Evolutionary conservation across 2,797 vertebrate genomes (phyloP), one percentile per base, ranked within the genome.

Genomic region (Coranthus polyacanthus): DNA sequence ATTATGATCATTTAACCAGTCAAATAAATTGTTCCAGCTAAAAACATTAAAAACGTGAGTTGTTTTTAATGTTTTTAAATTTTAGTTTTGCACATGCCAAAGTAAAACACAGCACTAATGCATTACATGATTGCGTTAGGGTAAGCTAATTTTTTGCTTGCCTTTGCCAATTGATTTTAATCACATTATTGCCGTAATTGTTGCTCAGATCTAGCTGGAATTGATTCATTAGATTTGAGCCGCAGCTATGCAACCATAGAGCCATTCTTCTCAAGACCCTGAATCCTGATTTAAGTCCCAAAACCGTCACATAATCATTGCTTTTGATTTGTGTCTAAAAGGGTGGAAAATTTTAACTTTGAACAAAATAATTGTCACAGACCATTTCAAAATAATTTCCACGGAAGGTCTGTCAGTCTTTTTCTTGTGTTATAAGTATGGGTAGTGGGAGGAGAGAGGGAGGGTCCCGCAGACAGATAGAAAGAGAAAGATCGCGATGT

Each of bases 371-470:
- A 88, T 75, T 82, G 78, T 81, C 81, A 87, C 70, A 75, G 83
- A 75, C 82, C 87, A 89, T 92, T 92, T 91, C 84, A 92, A 86
- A 82, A 85, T 90, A 82, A 93, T 94, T 94, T 92, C 74, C 91
- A 91, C 78, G 64, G 74, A 86, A 51, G 47, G 82, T 89, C 89
- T 91, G 88, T 87, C 88, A 64, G 54, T 85, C 86, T 90, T 64
- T 88, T 78, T 85, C 78, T 76, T 68, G 59, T 67, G 47, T 67
- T 66, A 21, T 74, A 74, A 85, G 83, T 78, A 58, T 72, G 80
- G 45, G 51, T 72, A 54, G 85, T 87, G 86, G 90, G 90, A 84
- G 88, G 89, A 84, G 85, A 83, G 85, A 72, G 65, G 90, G 91
- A 90, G 89, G 72, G 83, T 86, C 81, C 72, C 72, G 66, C 64